Percentiles rank a stretch among this genome's conserved stretches.
phyloP scores from a whole-genome alignment of 2,113 vertebrate species.

The Pedetes capensis region DNA sequence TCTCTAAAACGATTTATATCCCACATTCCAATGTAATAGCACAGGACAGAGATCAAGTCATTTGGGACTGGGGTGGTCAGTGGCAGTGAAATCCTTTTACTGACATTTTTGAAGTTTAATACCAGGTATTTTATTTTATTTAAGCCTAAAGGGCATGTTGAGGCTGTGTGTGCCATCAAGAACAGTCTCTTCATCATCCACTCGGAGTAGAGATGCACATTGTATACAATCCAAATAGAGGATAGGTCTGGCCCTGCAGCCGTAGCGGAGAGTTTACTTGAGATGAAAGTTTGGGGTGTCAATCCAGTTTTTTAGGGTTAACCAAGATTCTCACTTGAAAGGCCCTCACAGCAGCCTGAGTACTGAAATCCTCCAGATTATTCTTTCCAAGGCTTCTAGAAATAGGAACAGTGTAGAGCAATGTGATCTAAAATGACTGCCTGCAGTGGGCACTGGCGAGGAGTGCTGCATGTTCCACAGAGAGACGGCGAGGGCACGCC shows the following conservation, averaged over 20 bases:
- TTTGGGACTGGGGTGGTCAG: not conserved
- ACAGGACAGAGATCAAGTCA: constrained; percentile 46
- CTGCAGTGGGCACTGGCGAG: not conserved
- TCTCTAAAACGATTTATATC: constrained; percentile 55
- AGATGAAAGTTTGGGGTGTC: constrained; percentile 12
- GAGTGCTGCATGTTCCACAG: not conserved
- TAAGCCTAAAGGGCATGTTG: constrained; percentile 40
- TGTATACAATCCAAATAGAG: not conserved
- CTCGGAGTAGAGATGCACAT: not conserved
- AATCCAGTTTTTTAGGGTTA: constrained; percentile 1
- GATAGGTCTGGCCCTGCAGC: not conserved
- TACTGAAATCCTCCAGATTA: not conserved
- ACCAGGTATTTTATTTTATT: constrained; percentile 52
- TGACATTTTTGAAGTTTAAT: constrained; percentile 67
- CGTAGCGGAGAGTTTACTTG: not conserved
- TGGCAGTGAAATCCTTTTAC: constrained; percentile 47
- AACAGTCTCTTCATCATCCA: not conserved
- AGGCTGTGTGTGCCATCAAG: not conserved
- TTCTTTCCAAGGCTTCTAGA: constrained; percentile 31
- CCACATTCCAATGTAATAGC: not conserved
- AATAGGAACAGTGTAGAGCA: constrained; percentile 31
- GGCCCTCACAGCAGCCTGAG: not conserved
- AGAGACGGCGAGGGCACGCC: not conserved
- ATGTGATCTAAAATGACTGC: not conserved
- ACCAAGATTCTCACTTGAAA: constrained; percentile 19